Base-by-base conservation (phyloP, 1,140 invertebrate genomes). In the Grapholita molesta region DNA sequence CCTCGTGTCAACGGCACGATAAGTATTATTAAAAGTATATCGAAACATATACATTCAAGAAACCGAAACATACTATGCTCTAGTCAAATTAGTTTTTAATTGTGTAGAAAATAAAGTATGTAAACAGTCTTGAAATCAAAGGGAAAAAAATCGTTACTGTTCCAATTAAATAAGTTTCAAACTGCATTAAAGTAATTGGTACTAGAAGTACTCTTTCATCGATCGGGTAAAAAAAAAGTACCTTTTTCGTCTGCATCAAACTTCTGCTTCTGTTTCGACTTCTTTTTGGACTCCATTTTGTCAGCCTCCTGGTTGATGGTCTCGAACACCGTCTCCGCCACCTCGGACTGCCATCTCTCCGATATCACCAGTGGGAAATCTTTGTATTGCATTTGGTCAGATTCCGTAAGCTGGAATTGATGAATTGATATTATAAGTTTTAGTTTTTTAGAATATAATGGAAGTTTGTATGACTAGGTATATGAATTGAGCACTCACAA, bases 311-410 rank as follows among this genome's bases (percentile, higher is more conserved):
- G 94, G 91, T 99, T 99, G 80, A 99, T 97, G 23, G 98, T 98
- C 86, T 99, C 99, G 92, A 99, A 99, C 18, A 99, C 98, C 2
- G 99, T 99, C 92, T 99, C 99, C 2, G 99, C 96, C 1, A 99
- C 98, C 94, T 99, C 99, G 55, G 97, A 95, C 90, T 99, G 99
- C 99, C 99, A 99, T 83, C 98, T 94, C 91, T 99, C 99, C 1
- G 99, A 99, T 83, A 99, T 99, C 48, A 99, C 98, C 73, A 99
- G 93, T 55, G 98, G 97, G 92, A 99, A 99, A 91, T 99, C 98
- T 92, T 99, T 99, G 92, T 99, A 99, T 67, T 99, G 93, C 72
- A 99, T 99, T 92, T 99, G 99, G 93, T 99, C 99, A 0, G 97
- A 94, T 73, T 99, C 99, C 1, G 97, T 98, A 73, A 99, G 89